Base-by-base conservation (phyloP, 1,140 invertebrate species). In the Trichogramma pretiosum region DNA sequence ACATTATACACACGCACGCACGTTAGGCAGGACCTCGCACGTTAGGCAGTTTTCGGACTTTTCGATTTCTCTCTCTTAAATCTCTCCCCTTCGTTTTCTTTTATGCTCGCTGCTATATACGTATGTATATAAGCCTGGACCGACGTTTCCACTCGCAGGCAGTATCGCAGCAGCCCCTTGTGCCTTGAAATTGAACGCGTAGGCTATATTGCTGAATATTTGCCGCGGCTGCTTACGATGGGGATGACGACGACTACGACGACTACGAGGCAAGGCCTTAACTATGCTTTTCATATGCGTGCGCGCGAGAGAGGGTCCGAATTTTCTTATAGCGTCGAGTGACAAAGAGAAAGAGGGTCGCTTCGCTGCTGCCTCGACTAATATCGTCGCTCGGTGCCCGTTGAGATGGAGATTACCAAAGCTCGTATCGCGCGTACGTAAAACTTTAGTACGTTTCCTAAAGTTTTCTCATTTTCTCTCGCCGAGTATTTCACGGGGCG, bases 161-260 rank as follows among this genome's bases (percentile, higher is more conserved):
- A n/a, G n/a, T 14, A 21, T 14, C 30, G 7, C 5, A 9, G 1
- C 2, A 11, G 11, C 24, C 14, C 24, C 24, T 21, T 41, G 10
- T 24, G 38, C 35, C 42, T 45, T 50, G 28, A 46, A 40, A 50
- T 50, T 46, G 37, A 46, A 50, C 43, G 48, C 13, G 24, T n/a
- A n/a, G n/a, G n/a, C n/a, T n/a, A n/a, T n/a, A n/a, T n/a, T n/a
- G 21, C 28, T 34, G 48, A 34, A 38, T 18, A 38, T 40, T 33
- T 21, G 34, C 22, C 24, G 32, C 30, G 11, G n/a, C n/a, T 17
- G 8, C 13, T n/a, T n/a, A 3, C 14, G n/a, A 3, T 10, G 14
- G 21, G 13, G 14, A 5, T 17, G 5, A 3, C 18, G 34, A 22
- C 17, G n/a, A n/a, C n/a, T n/a, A n/a, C n/a, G n/a, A n/a, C n/a